phyloP scores from a whole-genome alignment of 2,888 invertebrate genomes.

The Gerris lacustris region DNA sequence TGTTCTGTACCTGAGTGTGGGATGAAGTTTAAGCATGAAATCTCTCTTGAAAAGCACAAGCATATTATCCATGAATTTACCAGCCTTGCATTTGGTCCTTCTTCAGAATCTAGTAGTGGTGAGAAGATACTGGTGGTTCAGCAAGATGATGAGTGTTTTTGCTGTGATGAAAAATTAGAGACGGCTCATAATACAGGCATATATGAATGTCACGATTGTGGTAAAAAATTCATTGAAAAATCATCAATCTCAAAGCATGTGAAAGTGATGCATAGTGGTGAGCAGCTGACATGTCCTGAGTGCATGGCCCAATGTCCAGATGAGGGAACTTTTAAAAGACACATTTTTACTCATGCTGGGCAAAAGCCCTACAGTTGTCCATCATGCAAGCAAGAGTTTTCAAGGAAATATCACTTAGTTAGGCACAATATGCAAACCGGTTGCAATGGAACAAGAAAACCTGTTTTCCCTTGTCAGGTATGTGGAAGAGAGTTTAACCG shows the following conservation, averaged over 20 bases:
- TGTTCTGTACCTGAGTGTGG: background rate
- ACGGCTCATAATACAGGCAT: constrained; percentile 46
- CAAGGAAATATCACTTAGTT: constrained; percentile 60
- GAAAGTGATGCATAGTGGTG: constrained; percentile 53
- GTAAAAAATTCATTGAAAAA: constrained; percentile 58
- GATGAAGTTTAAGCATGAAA: background rate
- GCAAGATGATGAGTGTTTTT: constrained; percentile 40
- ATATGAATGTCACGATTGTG: constrained; percentile 48
- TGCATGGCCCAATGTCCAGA: constrained; percentile 56
- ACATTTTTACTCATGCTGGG: constrained; percentile 53
- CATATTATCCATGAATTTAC: background rate
- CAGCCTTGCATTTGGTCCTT: background rate
- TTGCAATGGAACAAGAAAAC: constrained; percentile 48
- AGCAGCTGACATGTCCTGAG: constrained; percentile 49
- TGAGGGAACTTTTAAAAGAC: constrained; percentile 49
- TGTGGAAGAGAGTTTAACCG: constrained; percentile 52
- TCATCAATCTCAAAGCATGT: constrained; percentile 53
- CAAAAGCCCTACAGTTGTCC: constrained; percentile 50
- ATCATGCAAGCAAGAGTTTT: constrained; percentile 58
- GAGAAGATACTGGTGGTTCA: constrained; percentile 23
- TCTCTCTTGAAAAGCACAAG: background rate
- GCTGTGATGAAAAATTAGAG: constrained; percentile 47
- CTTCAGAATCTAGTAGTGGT: background rate
- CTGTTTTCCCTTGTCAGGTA: constrained; percentile 47
- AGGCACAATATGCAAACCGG: constrained; percentile 55